Percentiles rank a stretch among this genome's conserved stretches.
These are phyloP conservation scores for Hippocampus kuda DNA, from an alignment of 2,797 vertebrate genomes.

Conservation along the genomic window DNA sequence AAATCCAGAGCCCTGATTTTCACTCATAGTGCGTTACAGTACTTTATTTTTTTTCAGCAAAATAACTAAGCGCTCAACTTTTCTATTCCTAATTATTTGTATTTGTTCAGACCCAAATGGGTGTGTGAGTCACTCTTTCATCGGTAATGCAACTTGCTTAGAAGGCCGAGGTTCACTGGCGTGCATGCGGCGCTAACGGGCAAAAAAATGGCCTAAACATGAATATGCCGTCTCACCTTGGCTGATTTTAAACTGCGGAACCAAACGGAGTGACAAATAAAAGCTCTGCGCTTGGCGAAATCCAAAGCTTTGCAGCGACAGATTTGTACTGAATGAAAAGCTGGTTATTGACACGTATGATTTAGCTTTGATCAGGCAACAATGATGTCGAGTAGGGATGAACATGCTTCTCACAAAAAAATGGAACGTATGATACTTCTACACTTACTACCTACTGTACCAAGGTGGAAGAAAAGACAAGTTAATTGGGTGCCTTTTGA, in stretches of 20 bases:
- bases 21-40: not conserved
- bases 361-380: not conserved
- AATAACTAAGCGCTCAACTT: not conserved
- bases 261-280: conserved; percentile 53
- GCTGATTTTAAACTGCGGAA: conserved; percentile 39
- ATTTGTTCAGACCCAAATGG: conserved; percentile 18
- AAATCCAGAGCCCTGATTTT: not conserved
- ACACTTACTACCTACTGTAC: too few relatives aligned
- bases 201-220: conserved; percentile 46
- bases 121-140: conserved; percentile 14
- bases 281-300: conserved; percentile 50
- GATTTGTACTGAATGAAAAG: conserved; percentile 32
- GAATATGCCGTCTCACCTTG: conserved; percentile 58
- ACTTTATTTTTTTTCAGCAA: conserved; percentile 5
- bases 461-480: not conserved
- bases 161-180: conserved; percentile 15
- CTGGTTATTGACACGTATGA: conserved; percentile 27
- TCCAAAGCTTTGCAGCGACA: conserved; percentile 6
- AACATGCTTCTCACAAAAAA: not conserved
- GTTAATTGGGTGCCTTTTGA: conserved; percentile 27
- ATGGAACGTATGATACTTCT: not conserved
- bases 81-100: conserved; percentile 10
- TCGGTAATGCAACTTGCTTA: conserved; percentile 47
- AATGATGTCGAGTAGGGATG: not conserved
- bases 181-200: conserved; percentile 46